Evolutionary conservation across 2,113 vertebrate genomes (phyloP).

Genomic region (Amphiprion percula): DNA sequence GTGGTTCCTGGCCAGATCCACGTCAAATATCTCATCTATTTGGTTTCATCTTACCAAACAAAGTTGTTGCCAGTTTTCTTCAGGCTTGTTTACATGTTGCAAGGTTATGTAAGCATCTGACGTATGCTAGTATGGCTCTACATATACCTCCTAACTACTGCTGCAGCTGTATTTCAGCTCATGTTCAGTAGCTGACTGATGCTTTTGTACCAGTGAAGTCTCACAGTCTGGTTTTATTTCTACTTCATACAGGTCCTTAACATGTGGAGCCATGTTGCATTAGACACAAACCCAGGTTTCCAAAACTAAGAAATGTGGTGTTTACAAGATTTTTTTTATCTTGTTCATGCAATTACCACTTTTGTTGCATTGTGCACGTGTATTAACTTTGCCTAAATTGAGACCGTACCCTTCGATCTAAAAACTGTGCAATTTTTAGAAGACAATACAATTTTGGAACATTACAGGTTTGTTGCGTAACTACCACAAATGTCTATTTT

Average conservation of each 20-base stretch:
- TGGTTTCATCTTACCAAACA: too few species aligned
- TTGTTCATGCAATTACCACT: background rate
- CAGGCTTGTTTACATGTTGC: background rate
- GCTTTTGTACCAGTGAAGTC: too few species aligned
- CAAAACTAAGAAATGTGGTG: background rate
- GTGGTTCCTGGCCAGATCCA: too few species aligned
- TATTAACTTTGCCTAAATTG: too few species aligned
- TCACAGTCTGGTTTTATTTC: too few species aligned
- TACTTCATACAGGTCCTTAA: too few species aligned
- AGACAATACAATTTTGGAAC: background rate
- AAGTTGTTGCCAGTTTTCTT: background rate
- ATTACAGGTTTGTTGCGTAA: background rate
- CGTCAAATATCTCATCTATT: too few species aligned
- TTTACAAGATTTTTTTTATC: background rate
- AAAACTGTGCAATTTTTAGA: background rate
- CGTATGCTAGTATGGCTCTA: background rate
- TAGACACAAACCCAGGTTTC: background rate
- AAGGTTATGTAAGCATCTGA: constrained; percentile 3
- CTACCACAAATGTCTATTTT: background rate
- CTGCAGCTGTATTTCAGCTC: constrained; percentile 9
- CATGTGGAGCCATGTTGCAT: background rate
- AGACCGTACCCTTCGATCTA: background rate
- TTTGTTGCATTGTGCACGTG: background rate
- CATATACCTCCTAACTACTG: background rate
- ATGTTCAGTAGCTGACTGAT: too few species aligned